These are phyloP conservation scores for Rousettus madagascariensis DNA, from an alignment of 2,797 vertebrate genomes.

Conservation along the genomic window DNA sequence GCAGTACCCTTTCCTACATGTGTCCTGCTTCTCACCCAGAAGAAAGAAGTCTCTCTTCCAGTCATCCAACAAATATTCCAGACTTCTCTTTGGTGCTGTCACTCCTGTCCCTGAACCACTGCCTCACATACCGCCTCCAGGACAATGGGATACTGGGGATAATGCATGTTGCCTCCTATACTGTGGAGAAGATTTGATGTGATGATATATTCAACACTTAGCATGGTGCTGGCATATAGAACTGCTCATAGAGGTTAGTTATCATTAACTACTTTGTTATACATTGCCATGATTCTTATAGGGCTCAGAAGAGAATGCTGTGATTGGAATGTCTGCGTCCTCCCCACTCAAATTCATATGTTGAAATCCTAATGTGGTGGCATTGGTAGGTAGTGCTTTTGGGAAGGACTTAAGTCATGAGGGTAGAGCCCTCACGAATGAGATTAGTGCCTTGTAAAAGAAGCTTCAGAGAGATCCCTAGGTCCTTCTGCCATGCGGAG, in stretches of 20 bases:
- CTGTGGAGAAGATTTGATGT: background rate
- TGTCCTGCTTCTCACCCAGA: background rate
- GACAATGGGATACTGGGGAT: background rate
- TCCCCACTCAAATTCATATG: background rate
- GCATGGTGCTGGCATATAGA: background rate
- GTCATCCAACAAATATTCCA: background rate
- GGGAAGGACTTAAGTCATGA: background rate
- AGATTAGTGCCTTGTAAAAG: background rate
- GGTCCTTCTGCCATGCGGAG: background rate
- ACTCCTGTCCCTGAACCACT: background rate
- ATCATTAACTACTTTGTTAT: background rate
- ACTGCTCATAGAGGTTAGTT: background rate
- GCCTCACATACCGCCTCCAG: background rate
- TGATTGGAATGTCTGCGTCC: background rate
- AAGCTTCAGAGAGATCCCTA: background rate
- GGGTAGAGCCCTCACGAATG: background rate
- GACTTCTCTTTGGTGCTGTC: background rate
- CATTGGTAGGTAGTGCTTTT: background rate
- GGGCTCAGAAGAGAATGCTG: background rate
- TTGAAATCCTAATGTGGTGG: background rate
- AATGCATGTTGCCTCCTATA: background rate
- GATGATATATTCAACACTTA: background rate
- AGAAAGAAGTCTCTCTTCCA: background rate
- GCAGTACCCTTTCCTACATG: background rate
- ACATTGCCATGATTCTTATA: background rate